These are phyloP conservation scores for Campoplex nolae DNA, from an alignment of 2,888 invertebrate genomes.

Conservation along the genomic window DNA sequence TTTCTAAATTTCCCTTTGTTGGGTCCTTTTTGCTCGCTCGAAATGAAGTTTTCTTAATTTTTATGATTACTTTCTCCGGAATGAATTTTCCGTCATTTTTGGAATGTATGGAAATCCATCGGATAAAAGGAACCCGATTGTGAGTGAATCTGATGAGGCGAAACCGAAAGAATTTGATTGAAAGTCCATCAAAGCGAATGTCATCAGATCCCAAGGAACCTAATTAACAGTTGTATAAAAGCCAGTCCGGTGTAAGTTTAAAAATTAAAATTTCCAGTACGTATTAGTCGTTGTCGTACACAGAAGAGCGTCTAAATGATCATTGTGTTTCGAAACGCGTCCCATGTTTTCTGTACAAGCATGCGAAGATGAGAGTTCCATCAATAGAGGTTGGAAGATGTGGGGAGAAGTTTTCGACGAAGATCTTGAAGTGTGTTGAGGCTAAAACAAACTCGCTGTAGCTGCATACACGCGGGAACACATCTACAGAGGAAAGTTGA, in stretches of 20 bases:
- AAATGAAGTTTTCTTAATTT: background rate
- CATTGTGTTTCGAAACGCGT: background rate
- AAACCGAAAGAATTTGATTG: too few species aligned
- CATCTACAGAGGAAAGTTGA: background rate
- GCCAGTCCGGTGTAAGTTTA: background rate
- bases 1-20: background rate
- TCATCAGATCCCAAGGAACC: too few species aligned
- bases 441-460: conserved; percentile 15
- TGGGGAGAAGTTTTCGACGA: conserved; percentile 37
- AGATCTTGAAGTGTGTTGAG: conserved; percentile 40
- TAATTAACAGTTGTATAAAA: background rate
- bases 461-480: background rate
- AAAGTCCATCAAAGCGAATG: too few species aligned
- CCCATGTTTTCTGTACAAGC: background rate
- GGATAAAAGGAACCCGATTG: background rate
- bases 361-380: conserved; percentile 8
- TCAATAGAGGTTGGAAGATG: conserved; percentile 16
- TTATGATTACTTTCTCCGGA: background rate
- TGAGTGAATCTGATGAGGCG: background rate
- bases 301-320: background rate
- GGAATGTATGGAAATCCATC: background rate
- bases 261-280: background rate
- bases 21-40: background rate
- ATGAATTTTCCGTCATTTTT: background rate
- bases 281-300: background rate